phyloP scores from a whole-genome alignment of 2,888 invertebrate species.

The Galerucella nymphaeae region DNA sequence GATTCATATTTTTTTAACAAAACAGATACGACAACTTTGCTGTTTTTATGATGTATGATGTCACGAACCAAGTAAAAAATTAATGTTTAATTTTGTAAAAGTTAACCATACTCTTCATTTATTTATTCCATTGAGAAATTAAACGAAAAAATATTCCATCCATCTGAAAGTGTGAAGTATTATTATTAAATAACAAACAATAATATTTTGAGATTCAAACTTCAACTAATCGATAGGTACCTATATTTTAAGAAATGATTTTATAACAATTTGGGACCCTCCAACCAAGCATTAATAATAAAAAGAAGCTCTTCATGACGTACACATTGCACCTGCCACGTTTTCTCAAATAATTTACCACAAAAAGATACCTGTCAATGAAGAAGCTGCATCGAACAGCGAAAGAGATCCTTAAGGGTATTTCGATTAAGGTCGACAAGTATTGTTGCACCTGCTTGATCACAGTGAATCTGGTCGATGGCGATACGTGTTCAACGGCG shows the following conservation, averaged over 20 bases:
- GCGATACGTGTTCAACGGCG: slow-evolving; percentile 39
- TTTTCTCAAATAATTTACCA: slow-evolving; percentile 63
- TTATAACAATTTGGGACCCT: slow-evolving; percentile 8
- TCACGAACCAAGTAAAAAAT: slow-evolving; percentile 2
- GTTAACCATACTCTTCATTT: neutral
- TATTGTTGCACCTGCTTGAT: slow-evolving; percentile 49
- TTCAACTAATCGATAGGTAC: no score
- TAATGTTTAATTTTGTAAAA: neutral
- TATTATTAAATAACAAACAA: neutral
- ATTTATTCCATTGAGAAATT: no score
- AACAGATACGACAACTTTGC: slow-evolving; percentile 10
- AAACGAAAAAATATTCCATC: no score
- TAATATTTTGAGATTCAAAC: neutral
- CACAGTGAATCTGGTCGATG: slow-evolving; percentile 48
- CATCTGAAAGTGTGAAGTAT: no score
- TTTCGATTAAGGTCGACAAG: slow-evolving; percentile 28
- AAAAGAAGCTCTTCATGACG: slow-evolving; percentile 42
- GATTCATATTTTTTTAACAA: slow-evolving; percentile 23
- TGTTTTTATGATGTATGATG: slow-evolving; percentile 7
- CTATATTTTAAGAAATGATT: neutral
- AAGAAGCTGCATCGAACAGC: slow-evolving; percentile 49
- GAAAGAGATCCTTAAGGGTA: slow-evolving; percentile 52
- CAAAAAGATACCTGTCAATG: slow-evolving; percentile 61
- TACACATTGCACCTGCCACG: slow-evolving; percentile 61
- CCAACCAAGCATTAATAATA: slow-evolving; percentile 8